Evolutionary conservation across 2,113 vertebrate genomes (phyloP), one percentile per base, ranked within the genome.

Genomic region (Scytalopus superciliaris): DNA sequence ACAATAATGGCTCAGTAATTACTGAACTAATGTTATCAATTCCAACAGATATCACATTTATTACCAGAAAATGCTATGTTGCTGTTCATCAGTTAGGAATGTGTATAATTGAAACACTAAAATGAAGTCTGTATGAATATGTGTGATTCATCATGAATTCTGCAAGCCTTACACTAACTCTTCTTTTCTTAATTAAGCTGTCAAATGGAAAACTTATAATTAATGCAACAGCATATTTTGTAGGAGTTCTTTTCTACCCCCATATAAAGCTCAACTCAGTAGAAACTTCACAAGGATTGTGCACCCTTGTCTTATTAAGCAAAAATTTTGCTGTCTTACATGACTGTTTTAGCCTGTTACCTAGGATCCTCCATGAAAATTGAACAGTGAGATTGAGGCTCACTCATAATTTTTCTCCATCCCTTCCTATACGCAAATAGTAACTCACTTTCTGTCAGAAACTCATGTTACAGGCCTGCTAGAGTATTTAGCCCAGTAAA

Each of bases 1-100:
- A 96, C 96, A 98, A 98, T 97, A 98, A 97, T 92, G 96, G 94
- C 69, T 96, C 97, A 94, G 97, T 98, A 98, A 98, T 98, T 98
- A 98, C 97, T 97, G 98, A 98, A 98, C 94, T 98, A 98, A 98
- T 98, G 96, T 98, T 98, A 98, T 98, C 97, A 97, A 93, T 98
- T 98, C 97, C 93, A 98, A 97, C 96, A 98, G 98, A 98, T 98
- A 98, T 95, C 96, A 97, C 97, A 98, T 98, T 98, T 98, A 98
- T 98, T 98, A 98, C 95, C 92, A 98, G 97, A 98, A 98, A 98
- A 97, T 97, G 96, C 97, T 97, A 97, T 98, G 97, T 98, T 98
- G 97, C 98, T 97, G 96, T 97, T 98, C 97, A 98, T 98, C 97
- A 97, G 98, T 97, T 98, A 98, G 96, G 96, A 98, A 97, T 98